Base-by-base conservation (phyloP, 2,888 invertebrate species). In the Dinocampus coccinellae region DNA sequence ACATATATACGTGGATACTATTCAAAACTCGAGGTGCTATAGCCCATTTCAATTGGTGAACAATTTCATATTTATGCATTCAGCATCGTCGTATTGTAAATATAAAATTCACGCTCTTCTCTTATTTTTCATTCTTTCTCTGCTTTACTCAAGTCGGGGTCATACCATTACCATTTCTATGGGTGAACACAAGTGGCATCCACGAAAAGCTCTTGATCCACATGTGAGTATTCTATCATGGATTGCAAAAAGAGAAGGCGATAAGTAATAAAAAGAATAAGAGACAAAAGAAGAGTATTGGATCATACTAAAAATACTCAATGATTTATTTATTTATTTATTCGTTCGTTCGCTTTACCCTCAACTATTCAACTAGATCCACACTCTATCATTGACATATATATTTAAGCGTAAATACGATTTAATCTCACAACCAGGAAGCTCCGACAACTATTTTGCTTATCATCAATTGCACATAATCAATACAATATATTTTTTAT, bases 41-140 rank as follows among this genome's bases (percentile, higher is more conserved):
- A 47, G 65, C 36, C 65, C 65, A 68, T 68, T 60, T 60, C 60
- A 58, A 68, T 60, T 68, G 68, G 68, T 60, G 61, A 68, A 68
- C 68, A 68, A 68, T 68, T 68, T 60, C 29, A 68, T 68, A 60
- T 68, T 60, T 60, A 68, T 68, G 22, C 47, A 68, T 68, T 68
- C 36, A n/a, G 68, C 34, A 24, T 53, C n/a, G 60, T 34, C 47
- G 60, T 68, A 68, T 42, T 47, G 68, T 61, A 68, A 68, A 68
- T 68, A 68, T 60, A n/a, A 60, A 55, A 53, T 26, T n/a, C 34
- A 10, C 52, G 22, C 20, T 22, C n/a, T n/a, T n/a, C n/a, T n/a
- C n/a, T n/a, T n/a, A n/a, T n/a, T n/a, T n/a, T n/a, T n/a, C n/a
- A n/a, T n/a, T n/a, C n/a, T 61, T 13, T 26, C 26, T 47, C 47